A percentile compares a stretch with the other conserved stretches of the same genome.
phyloP scores from a whole-genome alignment of 2,113 vertebrate genomes.

The Callocephalon fimbriatum region DNA sequence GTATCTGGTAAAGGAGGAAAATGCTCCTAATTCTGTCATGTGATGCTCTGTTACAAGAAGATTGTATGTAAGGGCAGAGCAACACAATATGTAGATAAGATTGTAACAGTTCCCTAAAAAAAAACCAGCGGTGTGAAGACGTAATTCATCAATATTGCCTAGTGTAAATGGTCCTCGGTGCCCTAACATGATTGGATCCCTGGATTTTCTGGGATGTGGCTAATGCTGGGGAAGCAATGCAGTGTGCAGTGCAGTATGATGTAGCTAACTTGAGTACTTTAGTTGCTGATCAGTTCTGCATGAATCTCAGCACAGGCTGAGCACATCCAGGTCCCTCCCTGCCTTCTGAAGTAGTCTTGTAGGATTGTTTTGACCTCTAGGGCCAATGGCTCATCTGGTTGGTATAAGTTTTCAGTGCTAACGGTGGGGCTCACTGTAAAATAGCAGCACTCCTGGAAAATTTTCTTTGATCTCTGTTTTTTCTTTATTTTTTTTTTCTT shows the following conservation, averaged over 20 bases:
- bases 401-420: neutral
- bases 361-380: neutral
- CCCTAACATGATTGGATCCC: neutral
- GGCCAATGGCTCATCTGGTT: neutral
- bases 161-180: rapidly evolving
- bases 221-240: neutral
- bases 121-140: neutral
- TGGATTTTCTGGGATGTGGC: neutral
- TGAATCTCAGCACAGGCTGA: neutral
- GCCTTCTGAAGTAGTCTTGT: neutral
- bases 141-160: neutral
- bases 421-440: neutral
- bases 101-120: neutral
- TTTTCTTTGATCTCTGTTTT: neutral
- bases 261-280: neutral
- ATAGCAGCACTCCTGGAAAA: neutral
- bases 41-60: neutral
- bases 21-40: neutral
- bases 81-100: neutral
- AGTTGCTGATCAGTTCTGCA: neutral
- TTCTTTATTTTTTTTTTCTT: neutral
- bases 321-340: neutral
- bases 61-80: neutral
- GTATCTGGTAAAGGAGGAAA: neutral
- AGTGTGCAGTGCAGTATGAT: neutral